phyloP scores from a whole-genome alignment of 2,888 invertebrate genomes.

The Dasysyrphus albostriatus region DNA sequence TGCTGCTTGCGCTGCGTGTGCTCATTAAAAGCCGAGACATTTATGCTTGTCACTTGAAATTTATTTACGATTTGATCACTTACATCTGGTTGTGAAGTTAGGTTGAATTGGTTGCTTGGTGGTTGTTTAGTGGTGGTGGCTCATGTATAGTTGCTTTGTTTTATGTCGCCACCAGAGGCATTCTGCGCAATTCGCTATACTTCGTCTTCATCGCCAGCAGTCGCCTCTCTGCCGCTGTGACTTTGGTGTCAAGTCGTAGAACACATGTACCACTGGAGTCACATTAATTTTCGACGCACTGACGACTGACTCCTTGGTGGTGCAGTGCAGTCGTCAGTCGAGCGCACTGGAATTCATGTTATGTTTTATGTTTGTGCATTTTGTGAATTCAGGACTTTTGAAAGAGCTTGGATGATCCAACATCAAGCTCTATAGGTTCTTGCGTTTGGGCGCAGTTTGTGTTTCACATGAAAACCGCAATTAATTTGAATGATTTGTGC shows the following conservation, averaged over 20 bases:
- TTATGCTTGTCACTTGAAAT: constrained; percentile 77
- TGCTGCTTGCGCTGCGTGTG: constrained; percentile 66
- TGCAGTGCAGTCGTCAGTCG: neutral
- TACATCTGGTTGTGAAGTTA: constrained; percentile 75
- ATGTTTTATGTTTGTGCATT: constrained; percentile 31
- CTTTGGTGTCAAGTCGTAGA: constrained; percentile 72
- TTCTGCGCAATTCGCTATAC: constrained; percentile 30
- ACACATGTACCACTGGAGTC: constrained; percentile 72
- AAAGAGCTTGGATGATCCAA: constrained; percentile 33
- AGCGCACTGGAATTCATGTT: constrained; percentile 58
- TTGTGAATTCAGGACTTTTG: constrained; percentile 52
- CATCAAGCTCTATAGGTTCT: constrained; percentile 2
- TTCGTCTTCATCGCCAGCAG: constrained; percentile 53
- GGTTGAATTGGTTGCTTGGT: constrained; percentile 38
- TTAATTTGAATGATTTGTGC: constrained; percentile 75
- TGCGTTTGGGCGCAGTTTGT: constrained; percentile 14
- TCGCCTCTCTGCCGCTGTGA: constrained; percentile 38
- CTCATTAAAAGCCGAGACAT: constrained; percentile 77
- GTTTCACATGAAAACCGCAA: constrained; percentile 58
- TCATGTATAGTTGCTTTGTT: constrained; percentile 50
- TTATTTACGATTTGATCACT: constrained; percentile 77
- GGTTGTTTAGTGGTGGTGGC: constrained; percentile 41
- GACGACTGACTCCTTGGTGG: constrained; percentile 33
- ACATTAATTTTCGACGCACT: constrained; percentile 69
- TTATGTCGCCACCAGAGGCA: constrained; percentile 52